Evolutionary conservation across 2,797 vertebrate species (phyloP).

Genomic region (Lutjanus argentimaculatus): DNA sequence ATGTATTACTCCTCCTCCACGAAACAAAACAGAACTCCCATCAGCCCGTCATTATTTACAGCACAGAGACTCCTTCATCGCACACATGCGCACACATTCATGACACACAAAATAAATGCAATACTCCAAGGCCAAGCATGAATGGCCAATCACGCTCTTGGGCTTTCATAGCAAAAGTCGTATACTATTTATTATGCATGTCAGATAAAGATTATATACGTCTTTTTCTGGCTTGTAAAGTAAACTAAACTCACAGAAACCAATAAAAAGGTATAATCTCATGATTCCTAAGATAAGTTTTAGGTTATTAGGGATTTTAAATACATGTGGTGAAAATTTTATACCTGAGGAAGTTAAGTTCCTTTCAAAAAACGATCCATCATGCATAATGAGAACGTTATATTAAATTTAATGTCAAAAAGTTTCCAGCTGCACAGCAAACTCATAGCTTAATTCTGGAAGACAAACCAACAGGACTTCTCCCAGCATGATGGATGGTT

Average conservation of each 20-base stretch:
- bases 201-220: slow-evolving; percentile 18
- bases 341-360: not conserved
- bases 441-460: not conserved
- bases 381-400: slow-evolving; percentile 1
- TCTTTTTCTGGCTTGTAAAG: slow-evolving; percentile 42
- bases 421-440: not conserved
- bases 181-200: slow-evolving; percentile 10
- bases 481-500: not conserved
- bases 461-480: slow-evolving; percentile 3
- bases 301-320: not conserved
- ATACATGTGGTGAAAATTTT: not conserved
- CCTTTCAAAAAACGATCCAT: not conserved
- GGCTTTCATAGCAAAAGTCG: slow-evolving; percentile 29
- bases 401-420: not conserved
- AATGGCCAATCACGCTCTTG: slow-evolving; percentile 1
- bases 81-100: slow-evolving; percentile 17
- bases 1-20: slow-evolving; percentile 20
- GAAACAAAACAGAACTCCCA: slow-evolving; percentile 45
- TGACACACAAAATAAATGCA: slow-evolving; percentile 7
- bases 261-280: slow-evolving; percentile 9
- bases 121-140: slow-evolving; percentile 16
- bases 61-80: slow-evolving; percentile 13
- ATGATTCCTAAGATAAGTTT: slow-evolving; percentile 12
- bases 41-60: slow-evolving; percentile 43
- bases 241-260: slow-evolving; percentile 42